Percentiles rank a stretch among this genome's conserved stretches.
phyloP scores from a whole-genome alignment of 2,888 invertebrate species.

The Pollenia labialis region DNA sequence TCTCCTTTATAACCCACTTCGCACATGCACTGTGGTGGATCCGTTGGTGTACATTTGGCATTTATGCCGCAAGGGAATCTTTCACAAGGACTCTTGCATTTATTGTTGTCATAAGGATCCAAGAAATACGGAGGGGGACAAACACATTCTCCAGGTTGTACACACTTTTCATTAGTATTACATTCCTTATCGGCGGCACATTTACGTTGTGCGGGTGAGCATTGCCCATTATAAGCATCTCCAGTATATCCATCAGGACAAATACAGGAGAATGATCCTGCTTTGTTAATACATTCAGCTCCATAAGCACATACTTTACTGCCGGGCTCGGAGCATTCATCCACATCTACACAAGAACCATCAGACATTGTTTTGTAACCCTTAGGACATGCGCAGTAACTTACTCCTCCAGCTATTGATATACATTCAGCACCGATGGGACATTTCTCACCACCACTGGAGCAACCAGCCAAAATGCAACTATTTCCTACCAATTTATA shows the following conservation, averaged over 20 bases:
- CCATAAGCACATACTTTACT: slow-evolving; percentile 92
- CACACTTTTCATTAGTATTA: slow-evolving; percentile 93
- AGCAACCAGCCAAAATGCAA: slow-evolving; percentile 93
- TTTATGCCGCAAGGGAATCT: slow-evolving; percentile 95
- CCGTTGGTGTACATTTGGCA: slow-evolving; percentile 94
- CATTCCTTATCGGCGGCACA: slow-evolving; percentile 94
- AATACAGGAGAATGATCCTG: slow-evolving; percentile 91
- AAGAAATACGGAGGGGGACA: slow-evolving; percentile 96
- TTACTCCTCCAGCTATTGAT: slow-evolving; percentile 94
- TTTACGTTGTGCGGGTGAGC: slow-evolving; percentile 92
- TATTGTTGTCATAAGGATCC: slow-evolving; percentile 91
- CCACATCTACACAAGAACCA: slow-evolving; percentile 92
- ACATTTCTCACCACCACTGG: slow-evolving; percentile 91
- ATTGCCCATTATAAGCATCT: slow-evolving; percentile 92
- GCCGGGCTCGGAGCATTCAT: slow-evolving; percentile 92
- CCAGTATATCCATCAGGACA: slow-evolving; percentile 93
- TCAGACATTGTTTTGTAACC: slow-evolving; percentile 91
- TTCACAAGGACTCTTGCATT: slow-evolving; percentile 96
- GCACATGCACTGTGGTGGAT: slow-evolving; percentile 95
- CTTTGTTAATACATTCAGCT: slow-evolving; percentile 92
- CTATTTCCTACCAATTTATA: slow-evolving; percentile 93
- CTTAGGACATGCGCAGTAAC: slow-evolving; percentile 96
- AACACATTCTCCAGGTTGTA: slow-evolving; percentile 95
- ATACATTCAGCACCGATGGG: slow-evolving; percentile 95
- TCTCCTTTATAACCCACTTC: slow-evolving; percentile 94